Evolutionary conservation across 1,140 invertebrate species (phyloP), one percentile per base, ranked within the genome.

Genomic region (Sminthurides bifidus): DNA sequence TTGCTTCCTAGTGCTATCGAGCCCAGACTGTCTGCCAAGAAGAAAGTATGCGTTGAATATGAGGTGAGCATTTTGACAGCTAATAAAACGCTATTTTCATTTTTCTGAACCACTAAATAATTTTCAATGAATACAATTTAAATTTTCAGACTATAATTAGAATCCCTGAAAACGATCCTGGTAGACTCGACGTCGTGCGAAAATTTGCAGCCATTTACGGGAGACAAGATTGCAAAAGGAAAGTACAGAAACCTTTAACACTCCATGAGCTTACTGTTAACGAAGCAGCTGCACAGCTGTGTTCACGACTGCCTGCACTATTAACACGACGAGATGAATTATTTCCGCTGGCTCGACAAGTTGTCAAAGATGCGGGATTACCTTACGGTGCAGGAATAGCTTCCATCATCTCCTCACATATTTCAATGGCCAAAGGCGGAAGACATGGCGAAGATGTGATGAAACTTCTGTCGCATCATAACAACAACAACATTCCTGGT

Each of bases 161-260:
- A 57, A 90, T 94, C 84, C 77, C 83, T 6, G 87, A 91, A 65
- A 81, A 81, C 50, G 88, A 93, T 73, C 88, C 87, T 0, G 74
- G 82, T 15, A 73, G 87, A 61, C 89, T 95, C 84, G 88, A 96
- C 51, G 85, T 92, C 69, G 89, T 97, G 60, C 79, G 93, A 66
- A 92, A 92, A 70, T 97, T 91, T 71, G 87, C 92, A 15, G 90
- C 92, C 14, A 97, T 98, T 66, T 98, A 97, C 70, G 92, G 92
- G 2, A 76, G 87, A 56, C 95, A 95, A 70, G 92, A 97, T 70
- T 94, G 92, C 67, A 96, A 96, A 70, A 75, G 93, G 66, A 91
- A 92, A 67, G 87, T 90, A 1, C 88, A 94, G 71, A 96, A 96
- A 71, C 91, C 92, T 1, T 76, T 98, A 45, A 96, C 92, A 1